Evolutionary conservation across 1,140 invertebrate species (phyloP).

Genomic region (Daktulosphaira vitifoliae): DNA sequence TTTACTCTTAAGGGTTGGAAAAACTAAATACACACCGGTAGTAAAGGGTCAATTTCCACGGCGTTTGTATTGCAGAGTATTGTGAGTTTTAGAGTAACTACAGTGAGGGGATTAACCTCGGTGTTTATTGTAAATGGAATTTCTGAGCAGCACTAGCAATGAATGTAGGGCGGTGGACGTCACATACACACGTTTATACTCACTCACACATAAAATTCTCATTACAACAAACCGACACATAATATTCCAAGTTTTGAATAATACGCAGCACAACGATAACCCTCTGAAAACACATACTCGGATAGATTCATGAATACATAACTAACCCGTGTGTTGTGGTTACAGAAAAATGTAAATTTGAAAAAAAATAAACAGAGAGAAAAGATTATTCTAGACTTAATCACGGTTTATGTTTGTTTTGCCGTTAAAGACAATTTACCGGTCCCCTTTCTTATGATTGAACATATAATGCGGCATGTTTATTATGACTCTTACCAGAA

Average conservation of each 20-base stretch:
- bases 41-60: slow-evolving; percentile 13
- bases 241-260: slow-evolving; percentile 14
- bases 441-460: slow-evolving; percentile 12
- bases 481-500: slow-evolving; percentile 52
- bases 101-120: slow-evolving; percentile 20
- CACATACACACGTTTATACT: slow-evolving; percentile 9
- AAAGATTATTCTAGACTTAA: slow-evolving; percentile 8
- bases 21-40: no score
- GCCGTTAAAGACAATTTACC: slow-evolving; percentile 32
- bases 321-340: slow-evolving; percentile 32
- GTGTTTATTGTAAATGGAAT: slow-evolving; percentile 33
- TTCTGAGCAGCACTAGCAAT: slow-evolving; percentile 15
- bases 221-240: slow-evolving; percentile 28
- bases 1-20: no score
- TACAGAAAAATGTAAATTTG: slow-evolving; percentile 30
- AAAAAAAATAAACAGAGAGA: slow-evolving; percentile 4
- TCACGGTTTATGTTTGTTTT: slow-evolving; percentile 24
- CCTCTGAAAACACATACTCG: neutral
- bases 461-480: neutral
- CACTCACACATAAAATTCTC: slow-evolving; percentile 4
- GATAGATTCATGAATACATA: slow-evolving; percentile 22
- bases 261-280: neutral
- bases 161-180: slow-evolving; percentile 6
- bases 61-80: neutral
- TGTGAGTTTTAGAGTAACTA: neutral